Conservation (phyloP, 2,797 vertebrate genomes). For the Pseudocheirus occidentalis region DNA sequence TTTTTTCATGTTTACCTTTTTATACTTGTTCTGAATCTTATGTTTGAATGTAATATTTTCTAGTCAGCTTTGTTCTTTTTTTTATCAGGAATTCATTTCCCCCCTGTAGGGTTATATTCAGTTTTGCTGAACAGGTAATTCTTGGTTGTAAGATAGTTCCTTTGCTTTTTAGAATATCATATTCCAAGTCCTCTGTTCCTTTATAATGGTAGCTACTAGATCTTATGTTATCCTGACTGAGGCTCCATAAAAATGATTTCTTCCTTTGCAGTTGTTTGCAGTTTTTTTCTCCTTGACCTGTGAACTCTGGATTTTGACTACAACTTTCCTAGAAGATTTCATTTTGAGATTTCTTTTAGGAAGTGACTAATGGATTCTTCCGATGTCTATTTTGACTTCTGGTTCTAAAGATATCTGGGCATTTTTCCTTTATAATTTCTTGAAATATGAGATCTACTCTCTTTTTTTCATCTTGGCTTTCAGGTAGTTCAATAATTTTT, state of each 20-base stretch:
- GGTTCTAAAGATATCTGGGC: not conserved
- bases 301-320: not conserved
- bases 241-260: not conserved
- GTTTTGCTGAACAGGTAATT: not conserved
- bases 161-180: not conserved
- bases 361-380: not conserved
- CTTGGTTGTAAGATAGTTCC: not conserved
- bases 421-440: not conserved
- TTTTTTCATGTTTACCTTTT: not conserved
- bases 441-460: not conserved
- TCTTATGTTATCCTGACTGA: not conserved
- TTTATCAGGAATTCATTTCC: not conserved
- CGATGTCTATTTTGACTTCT: not conserved
- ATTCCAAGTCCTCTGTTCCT: not conserved
- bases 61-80: not conserved
- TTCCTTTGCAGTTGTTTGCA: not conserved
- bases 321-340: not conserved
- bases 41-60: not conserved
- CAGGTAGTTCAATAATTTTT: not conserved
- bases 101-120: not conserved
- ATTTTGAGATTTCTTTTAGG: not conserved
- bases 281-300: not conserved
- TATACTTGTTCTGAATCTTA: not conserved
- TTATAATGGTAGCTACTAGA: not conserved
- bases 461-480: not conserved